Evolutionary conservation across 1,140 invertebrate species (phyloP).

Genomic region (Zaprionus africanus): DNA sequence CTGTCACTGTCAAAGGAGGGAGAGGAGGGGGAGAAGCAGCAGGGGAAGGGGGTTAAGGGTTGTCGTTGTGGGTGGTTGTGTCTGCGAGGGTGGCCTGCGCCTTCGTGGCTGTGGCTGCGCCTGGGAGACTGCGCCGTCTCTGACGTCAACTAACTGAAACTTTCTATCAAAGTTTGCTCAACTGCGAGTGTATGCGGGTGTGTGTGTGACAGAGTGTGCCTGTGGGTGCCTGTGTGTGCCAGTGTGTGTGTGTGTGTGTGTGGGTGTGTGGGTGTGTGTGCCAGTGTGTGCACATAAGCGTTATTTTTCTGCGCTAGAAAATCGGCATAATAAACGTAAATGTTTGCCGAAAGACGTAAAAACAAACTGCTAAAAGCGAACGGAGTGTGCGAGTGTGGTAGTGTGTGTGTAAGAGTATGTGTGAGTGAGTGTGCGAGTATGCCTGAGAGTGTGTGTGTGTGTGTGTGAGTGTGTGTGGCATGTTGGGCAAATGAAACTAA

Average conservation of each 20-base stretch:
- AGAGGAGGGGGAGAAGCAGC: background rate
- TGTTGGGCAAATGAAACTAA: constrained; percentile 64
- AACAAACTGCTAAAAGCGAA: constrained; percentile 64
- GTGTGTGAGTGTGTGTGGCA: constrained; percentile 11
- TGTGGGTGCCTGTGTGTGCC: background rate
- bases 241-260: constrained; percentile 3
- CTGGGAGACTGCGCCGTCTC: constrained; percentile 2
- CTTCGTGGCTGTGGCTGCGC: background rate
- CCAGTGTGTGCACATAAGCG: constrained; percentile 64
- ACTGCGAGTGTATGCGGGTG: constrained; percentile 10
- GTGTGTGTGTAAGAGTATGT: background rate
- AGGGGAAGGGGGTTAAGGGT: background rate
- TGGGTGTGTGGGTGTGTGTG: constrained; percentile 17
- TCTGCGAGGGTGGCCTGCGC: constrained; percentile 15
- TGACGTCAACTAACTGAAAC: constrained; percentile 52
- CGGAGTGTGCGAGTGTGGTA: background rate
- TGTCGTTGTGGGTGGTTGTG: constrained; percentile 23
- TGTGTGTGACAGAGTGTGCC: constrained; percentile 11
- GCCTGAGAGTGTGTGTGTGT: constrained; percentile 12
- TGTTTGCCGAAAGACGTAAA: constrained; percentile 71
- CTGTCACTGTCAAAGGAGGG: constrained; percentile 32
- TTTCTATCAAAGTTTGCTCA: constrained; percentile 39
- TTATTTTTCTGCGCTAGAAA: constrained; percentile 83
- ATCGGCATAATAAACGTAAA: constrained; percentile 81
- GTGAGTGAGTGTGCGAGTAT: constrained; percentile 6